These are phyloP conservation scores for Eulemur rufifrons DNA, from an alignment of 2,113 vertebrate genomes.

Conservation along the genomic window DNA sequence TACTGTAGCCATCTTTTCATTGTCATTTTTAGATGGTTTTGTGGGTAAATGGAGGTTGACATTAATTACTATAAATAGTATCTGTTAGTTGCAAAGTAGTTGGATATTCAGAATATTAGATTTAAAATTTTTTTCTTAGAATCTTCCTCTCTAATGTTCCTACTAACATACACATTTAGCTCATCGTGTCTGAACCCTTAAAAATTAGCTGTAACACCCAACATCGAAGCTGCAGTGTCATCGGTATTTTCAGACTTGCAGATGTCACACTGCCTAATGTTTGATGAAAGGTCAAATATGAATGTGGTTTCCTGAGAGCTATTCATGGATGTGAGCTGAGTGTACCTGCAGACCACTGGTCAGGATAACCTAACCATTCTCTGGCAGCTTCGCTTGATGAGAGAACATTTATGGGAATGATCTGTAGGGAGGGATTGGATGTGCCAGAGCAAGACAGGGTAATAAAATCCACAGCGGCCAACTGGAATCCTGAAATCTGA, in stretches of 20 bases:
- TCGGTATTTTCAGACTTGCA: neutral
- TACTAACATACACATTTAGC: neutral
- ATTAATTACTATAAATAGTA: neutral
- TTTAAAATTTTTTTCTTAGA: neutral
- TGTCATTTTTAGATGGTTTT: neutral
- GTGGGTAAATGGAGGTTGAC: neutral
- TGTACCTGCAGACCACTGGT: neutral
- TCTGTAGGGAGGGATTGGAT: neutral
- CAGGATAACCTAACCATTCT: neutral
- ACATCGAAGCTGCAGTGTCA: neutral
- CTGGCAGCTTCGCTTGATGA: neutral
- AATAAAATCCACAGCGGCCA: neutral
- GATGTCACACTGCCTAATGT: neutral
- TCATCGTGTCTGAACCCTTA: neutral
- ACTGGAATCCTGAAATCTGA: neutral
- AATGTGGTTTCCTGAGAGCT: neutral
- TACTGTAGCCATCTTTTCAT: neutral
- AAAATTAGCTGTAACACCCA: neutral
- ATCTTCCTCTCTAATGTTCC: neutral
- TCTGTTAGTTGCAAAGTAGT: neutral
- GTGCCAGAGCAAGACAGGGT: neutral
- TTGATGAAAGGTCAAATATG: slow-evolving; percentile 16
- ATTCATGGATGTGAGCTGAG: neutral
- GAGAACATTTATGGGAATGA: neutral
- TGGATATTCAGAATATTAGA: neutral